Conservation (phyloP, 2,797 vertebrate genomes). For the Varecia variegata region DNA sequence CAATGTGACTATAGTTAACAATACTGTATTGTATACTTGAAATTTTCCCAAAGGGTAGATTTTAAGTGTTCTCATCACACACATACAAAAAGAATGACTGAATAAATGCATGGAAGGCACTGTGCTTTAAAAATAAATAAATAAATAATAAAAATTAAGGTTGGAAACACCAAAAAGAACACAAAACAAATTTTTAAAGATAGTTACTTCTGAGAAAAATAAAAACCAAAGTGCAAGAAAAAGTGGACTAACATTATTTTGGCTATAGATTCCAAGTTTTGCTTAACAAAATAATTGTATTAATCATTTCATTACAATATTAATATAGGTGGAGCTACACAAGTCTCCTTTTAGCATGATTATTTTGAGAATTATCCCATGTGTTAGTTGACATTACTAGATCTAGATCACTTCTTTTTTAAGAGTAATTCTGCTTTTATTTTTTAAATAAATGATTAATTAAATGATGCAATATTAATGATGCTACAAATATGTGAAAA, state of each 20-base stretch:
- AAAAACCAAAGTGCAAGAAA: no score
- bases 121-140: no score
- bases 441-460: conserved; percentile 30
- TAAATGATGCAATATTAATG: neutral
- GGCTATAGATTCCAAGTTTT: neutral
- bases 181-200: no score
- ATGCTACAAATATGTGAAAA: neutral
- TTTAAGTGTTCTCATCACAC: no score
- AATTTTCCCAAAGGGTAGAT: no score
- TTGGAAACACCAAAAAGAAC: no score
- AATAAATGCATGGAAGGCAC: no score
- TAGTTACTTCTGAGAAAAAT: no score
- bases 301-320: conserved; percentile 13
- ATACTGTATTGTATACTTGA: no score
- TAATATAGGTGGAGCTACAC: neutral
- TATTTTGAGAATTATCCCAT: neutral
- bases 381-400: neutral
- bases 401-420: neutral
- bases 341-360: neutral
- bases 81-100: no score
- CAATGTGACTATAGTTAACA: no score
- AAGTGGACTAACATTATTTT: neutral
- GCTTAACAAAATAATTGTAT: neutral
- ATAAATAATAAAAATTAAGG: no score
- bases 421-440: conserved; percentile 12